These are phyloP conservation scores for Echinops telfairi DNA, from an alignment of 2,113 vertebrate species.

Conservation along the genomic window DNA sequence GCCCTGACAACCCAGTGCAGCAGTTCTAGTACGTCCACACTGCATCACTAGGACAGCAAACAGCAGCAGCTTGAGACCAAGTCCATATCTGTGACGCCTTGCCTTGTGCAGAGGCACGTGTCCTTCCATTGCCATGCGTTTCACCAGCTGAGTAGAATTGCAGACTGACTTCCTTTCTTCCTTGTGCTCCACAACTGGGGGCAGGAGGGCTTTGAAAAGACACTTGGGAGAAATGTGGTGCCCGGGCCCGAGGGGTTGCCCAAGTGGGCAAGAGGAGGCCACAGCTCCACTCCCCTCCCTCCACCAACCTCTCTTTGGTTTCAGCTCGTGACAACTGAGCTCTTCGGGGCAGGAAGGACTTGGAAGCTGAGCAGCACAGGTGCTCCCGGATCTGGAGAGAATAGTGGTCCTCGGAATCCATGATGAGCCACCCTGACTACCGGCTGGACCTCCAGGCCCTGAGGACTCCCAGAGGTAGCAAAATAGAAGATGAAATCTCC, in stretches of 20 bases:
- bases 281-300: background rate
- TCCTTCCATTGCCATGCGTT: background rate
- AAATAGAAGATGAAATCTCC: constrained; percentile 57
- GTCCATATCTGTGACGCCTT: background rate
- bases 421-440: constrained; percentile 85
- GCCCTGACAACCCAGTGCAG: background rate
- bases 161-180: constrained; percentile 14
- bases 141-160: background rate
- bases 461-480: constrained; percentile 87
- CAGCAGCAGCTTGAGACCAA: background rate
- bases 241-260: background rate
- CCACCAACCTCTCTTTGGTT: constrained; percentile 83
- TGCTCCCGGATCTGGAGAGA: constrained; percentile 82
- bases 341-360: constrained; percentile 81
- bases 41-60: background rate
- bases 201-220: background rate
- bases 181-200: background rate
- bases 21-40: background rate
- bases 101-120: constrained; percentile 16
- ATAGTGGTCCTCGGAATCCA: constrained; percentile 83
- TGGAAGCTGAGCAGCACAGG: constrained; percentile 80
- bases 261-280: background rate
- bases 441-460: constrained; percentile 83
- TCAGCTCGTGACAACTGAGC: constrained; percentile 85
- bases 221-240: background rate